These are phyloP conservation scores for Platerodrilus igneus DNA, from an alignment of 2,888 invertebrate genomes.

Conservation along the genomic window DNA sequence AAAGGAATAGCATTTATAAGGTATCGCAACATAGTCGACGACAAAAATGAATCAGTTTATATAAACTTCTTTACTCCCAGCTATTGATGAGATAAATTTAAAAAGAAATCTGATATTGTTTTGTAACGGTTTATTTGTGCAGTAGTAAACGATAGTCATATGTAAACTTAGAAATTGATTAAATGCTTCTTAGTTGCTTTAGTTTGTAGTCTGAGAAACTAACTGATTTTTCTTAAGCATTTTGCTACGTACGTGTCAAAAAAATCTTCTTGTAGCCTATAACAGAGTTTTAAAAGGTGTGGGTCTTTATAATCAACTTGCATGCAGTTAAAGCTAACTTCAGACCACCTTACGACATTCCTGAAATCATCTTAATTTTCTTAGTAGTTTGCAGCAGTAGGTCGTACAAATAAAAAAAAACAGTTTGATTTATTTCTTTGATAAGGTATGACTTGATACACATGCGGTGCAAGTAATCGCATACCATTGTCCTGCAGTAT, in stretches of 20 bases:
- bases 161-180: background rate
- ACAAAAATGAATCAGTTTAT: too few species aligned
- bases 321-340: background rate
- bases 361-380: background rate
- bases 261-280: background rate
- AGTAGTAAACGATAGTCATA: constrained; percentile 1
- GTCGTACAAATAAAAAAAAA: constrained; percentile 2
- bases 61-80: too few species aligned
- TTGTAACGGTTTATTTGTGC: background rate
- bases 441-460: background rate
- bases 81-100: background rate
- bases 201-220: background rate
- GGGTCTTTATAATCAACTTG: constrained; percentile 1
- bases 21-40: too few species aligned
- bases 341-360: background rate
- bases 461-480: background rate
- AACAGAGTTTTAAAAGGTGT: background rate
- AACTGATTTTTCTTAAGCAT: background rate
- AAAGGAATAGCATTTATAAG: too few species aligned
- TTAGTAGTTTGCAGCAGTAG: constrained; percentile 2
- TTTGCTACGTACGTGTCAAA: background rate
- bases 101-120: constrained; percentile 1
- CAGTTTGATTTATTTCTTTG: constrained; percentile 1
- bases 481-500: constrained; percentile 3
- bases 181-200: background rate